A percentile compares a stretch with the other conserved stretches of the same genome.
These are phyloP conservation scores for Vombatus ursinus DNA, from an alignment of 2,113 vertebrate genomes.

Conservation along the genomic window DNA sequence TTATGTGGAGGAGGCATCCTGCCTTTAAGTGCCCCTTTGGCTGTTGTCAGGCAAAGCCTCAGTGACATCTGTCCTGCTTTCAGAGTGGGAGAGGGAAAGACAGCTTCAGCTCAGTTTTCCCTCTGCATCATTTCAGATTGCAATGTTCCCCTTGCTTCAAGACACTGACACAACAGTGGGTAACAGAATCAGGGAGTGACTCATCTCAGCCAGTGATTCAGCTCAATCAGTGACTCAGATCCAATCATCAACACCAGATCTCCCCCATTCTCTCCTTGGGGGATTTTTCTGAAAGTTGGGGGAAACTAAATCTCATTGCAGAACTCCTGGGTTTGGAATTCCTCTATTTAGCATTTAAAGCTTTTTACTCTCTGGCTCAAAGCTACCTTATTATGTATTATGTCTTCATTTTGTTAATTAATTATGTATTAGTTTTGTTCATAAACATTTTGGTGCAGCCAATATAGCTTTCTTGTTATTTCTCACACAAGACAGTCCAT, in stretches of 20 bases:
- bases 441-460: neutral
- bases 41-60: neutral
- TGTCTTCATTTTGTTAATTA: too few relatives aligned
- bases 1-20: neutral
- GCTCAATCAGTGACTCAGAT: neutral
- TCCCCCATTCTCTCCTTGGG: neutral
- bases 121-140: neutral
- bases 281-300: neutral
- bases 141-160: neutral
- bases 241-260: neutral
- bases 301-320: neutral
- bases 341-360: neutral
- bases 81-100: neutral
- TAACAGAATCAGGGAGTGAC: neutral
- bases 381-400: neutral
- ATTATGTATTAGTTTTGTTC: neutral
- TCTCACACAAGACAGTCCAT: neutral
- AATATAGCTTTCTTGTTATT: neutral
- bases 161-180: neutral
- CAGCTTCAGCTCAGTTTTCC: neutral
- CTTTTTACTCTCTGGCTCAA: neutral
- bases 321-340: neutral
- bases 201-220: neutral
- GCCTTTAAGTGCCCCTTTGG: neutral
- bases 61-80: conserved; percentile 3